A percentile compares a stretch with the other conserved stretches of the same genome.
Evolutionary conservation across 2,888 invertebrate species (phyloP).

Genomic region (Zhengitettix transpicula): DNA sequence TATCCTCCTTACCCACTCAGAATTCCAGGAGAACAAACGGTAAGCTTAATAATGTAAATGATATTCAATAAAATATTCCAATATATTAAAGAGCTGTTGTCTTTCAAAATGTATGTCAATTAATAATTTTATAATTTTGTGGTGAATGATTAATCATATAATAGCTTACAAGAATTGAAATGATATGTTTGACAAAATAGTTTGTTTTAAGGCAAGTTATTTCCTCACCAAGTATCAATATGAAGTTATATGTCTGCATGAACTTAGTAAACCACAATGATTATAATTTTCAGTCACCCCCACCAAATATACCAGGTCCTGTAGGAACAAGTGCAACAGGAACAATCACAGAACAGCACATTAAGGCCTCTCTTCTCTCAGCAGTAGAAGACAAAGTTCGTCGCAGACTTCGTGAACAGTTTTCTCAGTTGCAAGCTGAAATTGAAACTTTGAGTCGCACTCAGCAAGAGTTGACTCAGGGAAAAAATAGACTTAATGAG

Average conservation of each 20-base stretch:
- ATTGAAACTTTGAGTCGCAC: conserved; percentile 75
- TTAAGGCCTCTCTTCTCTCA: conserved; percentile 80
- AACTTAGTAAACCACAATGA: not conserved
- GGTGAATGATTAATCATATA: no score
- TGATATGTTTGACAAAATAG: no score
- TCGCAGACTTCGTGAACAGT: conserved; percentile 72
- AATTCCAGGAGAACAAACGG: not conserved
- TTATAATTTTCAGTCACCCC: conserved; percentile 1
- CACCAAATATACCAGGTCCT: not conserved
- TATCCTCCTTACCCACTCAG: conserved; percentile 6
- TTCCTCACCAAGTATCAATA: no score
- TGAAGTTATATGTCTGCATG: not conserved
- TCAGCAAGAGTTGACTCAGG: conserved; percentile 70
- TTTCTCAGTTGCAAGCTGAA: conserved; percentile 82
- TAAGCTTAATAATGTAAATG: no score
- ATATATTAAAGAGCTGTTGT: no score
- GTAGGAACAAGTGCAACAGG: conserved; percentile 33
- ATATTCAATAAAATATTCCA: no score
- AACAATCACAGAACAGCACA: conserved; percentile 90
- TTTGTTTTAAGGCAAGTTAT: no score
- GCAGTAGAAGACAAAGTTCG: conserved; percentile 91
- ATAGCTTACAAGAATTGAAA: no score
- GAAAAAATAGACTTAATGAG: conserved; percentile 63
- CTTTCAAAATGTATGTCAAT: no score
- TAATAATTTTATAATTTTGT: no score